Conservation (phyloP, 1,140 invertebrate species). For the Temnothorax nylanderi region DNA sequence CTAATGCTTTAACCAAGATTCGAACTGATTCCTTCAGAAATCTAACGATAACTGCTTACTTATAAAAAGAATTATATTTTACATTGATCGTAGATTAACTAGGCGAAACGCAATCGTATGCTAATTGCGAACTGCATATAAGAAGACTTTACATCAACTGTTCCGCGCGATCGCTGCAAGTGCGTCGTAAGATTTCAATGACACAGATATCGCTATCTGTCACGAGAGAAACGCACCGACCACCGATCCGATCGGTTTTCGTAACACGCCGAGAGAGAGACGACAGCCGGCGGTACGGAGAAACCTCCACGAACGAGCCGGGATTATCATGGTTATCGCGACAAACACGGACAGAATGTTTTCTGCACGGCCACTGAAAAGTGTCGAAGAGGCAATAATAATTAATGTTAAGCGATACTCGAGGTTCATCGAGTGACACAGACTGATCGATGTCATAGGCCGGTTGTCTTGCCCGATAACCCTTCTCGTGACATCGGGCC, state of each 20-base stretch:
- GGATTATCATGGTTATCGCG: constrained; percentile 63
- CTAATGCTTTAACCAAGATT: neutral
- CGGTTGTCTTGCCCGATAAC: constrained; percentile 83
- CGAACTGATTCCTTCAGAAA: neutral
- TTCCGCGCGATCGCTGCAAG: constrained; percentile 5
- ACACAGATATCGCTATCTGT: constrained; percentile 56
- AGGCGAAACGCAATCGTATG: neutral
- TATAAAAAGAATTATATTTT: neutral
- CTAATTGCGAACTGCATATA: neutral
- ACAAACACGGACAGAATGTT: constrained; percentile 76
- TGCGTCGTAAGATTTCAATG: constrained; percentile 29
- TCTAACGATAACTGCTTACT: neutral
- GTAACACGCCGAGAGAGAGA: constrained; percentile 31
- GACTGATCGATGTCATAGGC: constrained; percentile 86
- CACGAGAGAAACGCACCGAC: neutral
- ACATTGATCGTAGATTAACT: neutral
- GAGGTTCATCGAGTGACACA: constrained; percentile 81
- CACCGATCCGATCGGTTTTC: constrained; percentile 48
- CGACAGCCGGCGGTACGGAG: neutral
- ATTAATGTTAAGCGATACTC: constrained; percentile 84
- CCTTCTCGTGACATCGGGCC: constrained; percentile 81
- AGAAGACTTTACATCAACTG: constrained; percentile 34
- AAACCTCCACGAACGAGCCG: neutral
- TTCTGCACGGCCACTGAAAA: constrained; percentile 75
- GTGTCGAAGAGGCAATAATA: constrained; percentile 85